A percentile compares a stretch with the other conserved stretches of the same genome.
Conservation (phyloP, 1,140 invertebrate genomes). For the Drosophila lini region DNA sequence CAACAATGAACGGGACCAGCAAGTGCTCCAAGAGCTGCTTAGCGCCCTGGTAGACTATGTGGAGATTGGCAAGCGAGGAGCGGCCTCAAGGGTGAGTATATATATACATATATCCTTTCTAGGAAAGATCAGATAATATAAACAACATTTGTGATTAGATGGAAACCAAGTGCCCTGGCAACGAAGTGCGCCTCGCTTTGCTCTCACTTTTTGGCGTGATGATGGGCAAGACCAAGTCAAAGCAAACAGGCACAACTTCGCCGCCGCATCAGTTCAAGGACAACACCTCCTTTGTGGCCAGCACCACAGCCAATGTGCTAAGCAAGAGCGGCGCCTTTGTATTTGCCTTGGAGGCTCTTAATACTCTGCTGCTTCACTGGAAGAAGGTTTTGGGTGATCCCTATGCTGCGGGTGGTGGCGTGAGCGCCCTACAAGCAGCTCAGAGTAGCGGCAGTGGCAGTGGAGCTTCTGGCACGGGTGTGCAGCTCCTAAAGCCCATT, state of each 20-base stretch:
- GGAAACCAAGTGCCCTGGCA: constrained; percentile 86
- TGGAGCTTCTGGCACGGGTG: constrained; percentile 24
- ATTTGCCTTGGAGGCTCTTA: constrained; percentile 92
- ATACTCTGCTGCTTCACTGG: constrained; percentile 93
- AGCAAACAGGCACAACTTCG: constrained; percentile 83
- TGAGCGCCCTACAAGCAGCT: background rate
- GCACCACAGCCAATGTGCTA: constrained; percentile 91
- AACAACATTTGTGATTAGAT: constrained; percentile 19
- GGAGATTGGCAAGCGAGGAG: constrained; percentile 87
- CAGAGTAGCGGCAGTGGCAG: constrained; percentile 1
- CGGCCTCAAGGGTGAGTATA: constrained; percentile 62
- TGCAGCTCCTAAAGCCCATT: constrained; percentile 89
- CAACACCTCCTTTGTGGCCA: constrained; percentile 89
- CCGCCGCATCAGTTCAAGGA: constrained; percentile 86
- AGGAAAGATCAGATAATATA: too few relatives aligned
- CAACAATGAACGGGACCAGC: constrained; percentile 91
- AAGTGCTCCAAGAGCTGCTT: constrained; percentile 91
- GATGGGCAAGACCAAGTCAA: constrained; percentile 84
- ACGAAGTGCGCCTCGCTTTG: constrained; percentile 95
- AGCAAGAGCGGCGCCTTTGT: constrained; percentile 91
- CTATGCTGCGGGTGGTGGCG: constrained; percentile 58
- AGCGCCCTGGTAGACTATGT: constrained; percentile 91
- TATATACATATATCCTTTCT: accelerated
- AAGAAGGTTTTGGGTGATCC: constrained; percentile 84
- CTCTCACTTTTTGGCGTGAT: constrained; percentile 89